Percentiles rank a stretch among this genome's conserved stretches.
These are phyloP conservation scores for Drosophila melanica DNA, from an alignment of 1,140 invertebrate species.

Conservation along the genomic window DNA sequence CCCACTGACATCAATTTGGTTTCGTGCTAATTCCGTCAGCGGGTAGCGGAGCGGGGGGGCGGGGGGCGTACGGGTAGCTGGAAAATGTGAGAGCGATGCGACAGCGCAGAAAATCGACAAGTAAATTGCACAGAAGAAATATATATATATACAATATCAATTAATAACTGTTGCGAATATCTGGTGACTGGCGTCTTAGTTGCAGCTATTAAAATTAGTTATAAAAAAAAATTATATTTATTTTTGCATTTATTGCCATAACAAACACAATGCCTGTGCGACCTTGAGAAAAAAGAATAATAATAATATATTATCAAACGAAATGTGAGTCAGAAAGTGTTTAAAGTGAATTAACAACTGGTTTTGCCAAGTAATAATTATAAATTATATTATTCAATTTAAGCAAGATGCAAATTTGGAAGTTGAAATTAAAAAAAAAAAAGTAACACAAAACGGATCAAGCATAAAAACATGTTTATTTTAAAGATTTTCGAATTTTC, in stretches of 20 bases:
- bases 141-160: constrained; percentile 31
- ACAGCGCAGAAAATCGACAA: constrained; percentile 34
- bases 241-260: constrained; percentile 64
- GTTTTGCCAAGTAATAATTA: constrained; percentile 33
- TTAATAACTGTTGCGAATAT: constrained; percentile 45
- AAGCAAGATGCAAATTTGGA: constrained; percentile 21
- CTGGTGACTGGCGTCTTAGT: constrained; percentile 29
- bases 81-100: constrained; percentile 39
- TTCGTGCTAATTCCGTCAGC: constrained; percentile 13
- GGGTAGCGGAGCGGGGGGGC: neutral
- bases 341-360: constrained; percentile 29
- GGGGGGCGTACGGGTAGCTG: too few species aligned
- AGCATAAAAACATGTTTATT: neutral
- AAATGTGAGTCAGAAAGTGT: constrained; percentile 35
- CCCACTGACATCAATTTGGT: constrained; percentile 66
- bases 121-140: constrained; percentile 23
- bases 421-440: neutral
- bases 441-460: neutral
- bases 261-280: constrained; percentile 21
- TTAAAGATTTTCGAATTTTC: too few species aligned
- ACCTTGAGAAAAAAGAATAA: neutral
- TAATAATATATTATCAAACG: constrained; percentile 12
- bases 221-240: constrained; percentile 56
- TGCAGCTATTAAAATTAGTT: constrained; percentile 65
- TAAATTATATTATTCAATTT: constrained; percentile 35